phyloP scores from a whole-genome alignment of 2,113 vertebrate genomes.

The Zosterops borbonicus region DNA sequence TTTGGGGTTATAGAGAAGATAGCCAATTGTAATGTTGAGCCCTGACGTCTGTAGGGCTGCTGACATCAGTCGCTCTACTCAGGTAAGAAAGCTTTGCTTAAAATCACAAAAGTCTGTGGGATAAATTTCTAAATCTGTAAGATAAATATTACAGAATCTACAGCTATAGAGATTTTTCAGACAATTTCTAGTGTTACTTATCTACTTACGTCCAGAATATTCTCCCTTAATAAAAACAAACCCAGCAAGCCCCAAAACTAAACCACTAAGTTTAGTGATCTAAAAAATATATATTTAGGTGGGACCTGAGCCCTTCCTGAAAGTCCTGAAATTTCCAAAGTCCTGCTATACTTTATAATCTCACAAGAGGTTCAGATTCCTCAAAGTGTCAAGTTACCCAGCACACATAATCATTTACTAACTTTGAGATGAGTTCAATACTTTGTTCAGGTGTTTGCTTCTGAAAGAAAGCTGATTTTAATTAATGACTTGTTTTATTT shows the following conservation, averaged over 20 bases:
- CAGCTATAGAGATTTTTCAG: not conserved
- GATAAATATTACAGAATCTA: not conserved
- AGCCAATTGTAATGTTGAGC: not conserved
- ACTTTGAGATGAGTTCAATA: not conserved
- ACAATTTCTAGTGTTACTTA: not conserved
- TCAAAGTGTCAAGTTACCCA: not conserved
- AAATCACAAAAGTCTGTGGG: not conserved
- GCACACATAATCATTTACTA: not conserved
- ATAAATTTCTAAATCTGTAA: not conserved
- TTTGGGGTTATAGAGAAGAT: not conserved
- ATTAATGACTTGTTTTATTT: not conserved
- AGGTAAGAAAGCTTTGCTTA: not conserved
- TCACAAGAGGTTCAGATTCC: not conserved
- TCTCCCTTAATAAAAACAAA: not conserved
- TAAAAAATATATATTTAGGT: not conserved
- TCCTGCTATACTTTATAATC: not conserved
- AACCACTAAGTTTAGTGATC: not conserved
- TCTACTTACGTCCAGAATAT: not conserved
- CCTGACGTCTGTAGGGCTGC: not conserved
- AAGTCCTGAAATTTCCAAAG: not conserved
- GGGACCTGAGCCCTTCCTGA: not conserved
- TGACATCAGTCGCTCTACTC: not conserved
- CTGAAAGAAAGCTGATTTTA: not conserved
- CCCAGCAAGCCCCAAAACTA: accelerated
- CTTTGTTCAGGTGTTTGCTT: not conserved